These are phyloP conservation scores for Graptemys geographica DNA, from an alignment of 2,797 vertebrate genomes.

Conservation along the genomic window DNA sequence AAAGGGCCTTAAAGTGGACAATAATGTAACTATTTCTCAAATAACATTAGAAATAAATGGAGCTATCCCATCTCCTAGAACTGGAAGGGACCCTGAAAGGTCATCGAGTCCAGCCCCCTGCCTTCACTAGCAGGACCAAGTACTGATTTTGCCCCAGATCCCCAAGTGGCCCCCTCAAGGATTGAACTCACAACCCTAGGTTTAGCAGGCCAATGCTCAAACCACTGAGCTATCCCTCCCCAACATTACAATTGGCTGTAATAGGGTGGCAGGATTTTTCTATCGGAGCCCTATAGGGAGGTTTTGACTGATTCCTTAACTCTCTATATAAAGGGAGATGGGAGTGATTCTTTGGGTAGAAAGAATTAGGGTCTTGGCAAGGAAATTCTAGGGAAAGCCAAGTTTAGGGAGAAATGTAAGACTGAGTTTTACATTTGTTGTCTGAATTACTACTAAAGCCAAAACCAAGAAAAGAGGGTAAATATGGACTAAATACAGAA, in stretches of 20 bases:
- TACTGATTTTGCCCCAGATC: too few relatives aligned
- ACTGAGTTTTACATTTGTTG: not conserved
- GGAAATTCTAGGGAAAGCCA: not conserved
- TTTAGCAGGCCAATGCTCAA: too few relatives aligned
- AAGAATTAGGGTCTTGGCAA: not conserved
- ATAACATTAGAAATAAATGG: not conserved
- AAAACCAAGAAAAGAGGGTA: not conserved
- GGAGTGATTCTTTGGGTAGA: not conserved
- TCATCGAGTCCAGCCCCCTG: too few relatives aligned
- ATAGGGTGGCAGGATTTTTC: not conserved
- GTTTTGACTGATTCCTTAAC: not conserved
- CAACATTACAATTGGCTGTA: not conserved
- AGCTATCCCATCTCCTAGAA: too few relatives aligned
- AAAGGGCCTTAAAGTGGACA: not conserved
- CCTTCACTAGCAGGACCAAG: too few relatives aligned
- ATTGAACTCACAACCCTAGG: too few relatives aligned
- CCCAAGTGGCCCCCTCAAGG: too few relatives aligned
- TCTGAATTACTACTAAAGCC: not conserved
- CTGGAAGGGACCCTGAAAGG: too few relatives aligned
- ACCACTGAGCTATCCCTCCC: too few relatives aligned
- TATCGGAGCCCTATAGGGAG: not conserved
- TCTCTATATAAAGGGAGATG: too few relatives aligned
- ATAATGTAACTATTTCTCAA: rapidly evolving
- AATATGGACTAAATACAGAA: not conserved
- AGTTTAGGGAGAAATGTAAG: not conserved